Base-by-base conservation (phyloP, 1,140 invertebrate species). In the Himalopsyche phryganea region DNA sequence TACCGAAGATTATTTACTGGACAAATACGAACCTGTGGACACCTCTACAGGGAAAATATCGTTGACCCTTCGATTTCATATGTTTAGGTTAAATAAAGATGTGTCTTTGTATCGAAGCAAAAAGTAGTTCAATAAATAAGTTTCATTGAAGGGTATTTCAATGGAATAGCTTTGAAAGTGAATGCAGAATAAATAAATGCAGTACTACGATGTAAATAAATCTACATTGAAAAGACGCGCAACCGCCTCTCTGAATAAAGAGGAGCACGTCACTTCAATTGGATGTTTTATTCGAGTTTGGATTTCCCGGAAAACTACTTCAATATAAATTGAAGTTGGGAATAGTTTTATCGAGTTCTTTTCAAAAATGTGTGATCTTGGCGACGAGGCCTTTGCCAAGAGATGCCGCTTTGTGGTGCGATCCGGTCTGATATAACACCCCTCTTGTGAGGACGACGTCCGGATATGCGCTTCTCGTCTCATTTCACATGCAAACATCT, bases 341-440 rank as follows among this genome's bases (percentile, higher is more conserved):
- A 50, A 61, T 52, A 47, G 48, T 61, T 61, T 48, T 49, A 61
- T 56, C 28, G 48, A 38, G 48, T 56, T 56, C 59, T 50, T 61
- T 61, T 50, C 56, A 19, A 42, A 28, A 51, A 61, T 56, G 56
- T 61, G 52, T 61, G 59, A 55, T 60, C 44, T 48, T n/a, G 19
- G 44, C 20, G 9, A 28, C n/a, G 35, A 44, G 32, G 50, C 58
- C 35, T 60, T 55, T 60, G 58, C 50, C 58, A 50, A 46, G 48
- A 32, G 36, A 14, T 42, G 40, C 23, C 50, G 40, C 52, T 61
- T 51, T 56, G 52, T 38, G 52, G 59, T 47, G 52, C 41, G 41
- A 50, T 51, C 51, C 20, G 33, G 42, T 61, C 51, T 61, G 59
- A 61, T 56, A 51, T 51, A 61, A 42, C 52, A 51, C 46, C 47